These are phyloP conservation scores for Theodoxus fluviatilis DNA, from an alignment of 2,888 invertebrate genomes.

Conservation along the genomic window DNA sequence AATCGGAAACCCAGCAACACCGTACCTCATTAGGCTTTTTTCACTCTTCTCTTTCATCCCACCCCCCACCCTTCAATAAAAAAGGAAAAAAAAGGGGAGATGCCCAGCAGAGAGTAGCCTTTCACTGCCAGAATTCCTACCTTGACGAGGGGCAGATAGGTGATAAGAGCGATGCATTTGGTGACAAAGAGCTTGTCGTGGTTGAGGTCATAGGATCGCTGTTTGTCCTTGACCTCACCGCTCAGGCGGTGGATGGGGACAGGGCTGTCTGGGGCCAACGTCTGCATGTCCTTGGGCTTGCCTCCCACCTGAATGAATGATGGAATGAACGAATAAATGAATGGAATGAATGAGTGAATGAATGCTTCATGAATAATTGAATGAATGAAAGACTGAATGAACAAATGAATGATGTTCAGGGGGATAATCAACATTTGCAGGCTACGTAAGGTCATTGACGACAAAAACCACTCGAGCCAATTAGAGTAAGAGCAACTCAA, in stretches of 20 bases:
- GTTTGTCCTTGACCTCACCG: conserved; percentile 34
- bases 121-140: conserved; percentile 28
- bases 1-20: not conserved
- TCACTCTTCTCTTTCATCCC: too few relatives aligned
- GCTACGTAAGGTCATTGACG: too few relatives aligned
- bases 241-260: conserved; percentile 33
- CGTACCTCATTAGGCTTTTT: conserved; percentile 80
- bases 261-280: conserved; percentile 35
- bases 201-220: conserved; percentile 78
- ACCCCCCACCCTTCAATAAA: conserved; percentile 41
- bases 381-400: too few relatives aligned
- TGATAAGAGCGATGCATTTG: conserved; percentile 91
- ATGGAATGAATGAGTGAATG: too few relatives aligned
- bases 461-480: too few relatives aligned
- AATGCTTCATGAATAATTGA: too few relatives aligned
- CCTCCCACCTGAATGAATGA: too few relatives aligned
- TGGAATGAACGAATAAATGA: too few relatives aligned
- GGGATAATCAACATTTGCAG: too few relatives aligned
- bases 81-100: not conserved
- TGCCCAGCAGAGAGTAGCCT: not conserved
- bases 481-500: too few relatives aligned
- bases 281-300: too few relatives aligned
- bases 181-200: conserved; percentile 94
- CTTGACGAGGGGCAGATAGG: conserved; percentile 81
- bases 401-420: too few relatives aligned